A percentile compares a stretch with the other conserved stretches of the same genome.
Evolutionary conservation across 1,140 invertebrate genomes (phyloP).

Genomic region (Aplysia californica): DNA sequence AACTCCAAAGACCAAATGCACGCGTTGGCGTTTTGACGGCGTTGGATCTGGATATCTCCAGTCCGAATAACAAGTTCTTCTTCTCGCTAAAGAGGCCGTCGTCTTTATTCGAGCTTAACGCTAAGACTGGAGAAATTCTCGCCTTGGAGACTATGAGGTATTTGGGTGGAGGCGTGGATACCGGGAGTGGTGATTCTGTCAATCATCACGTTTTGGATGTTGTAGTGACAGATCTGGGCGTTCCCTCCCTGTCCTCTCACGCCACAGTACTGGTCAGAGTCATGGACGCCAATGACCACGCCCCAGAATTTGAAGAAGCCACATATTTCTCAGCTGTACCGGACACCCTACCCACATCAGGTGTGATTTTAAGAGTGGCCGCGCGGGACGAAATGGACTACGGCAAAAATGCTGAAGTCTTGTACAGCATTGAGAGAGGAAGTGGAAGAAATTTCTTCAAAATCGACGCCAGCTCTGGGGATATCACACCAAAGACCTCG

Average conservation of each 20-base stretch:
- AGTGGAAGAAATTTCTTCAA: constrained; percentile 53
- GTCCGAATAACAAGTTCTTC: constrained; percentile 92
- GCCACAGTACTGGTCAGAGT: constrained; percentile 53
- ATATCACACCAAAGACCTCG: constrained; percentile 78
- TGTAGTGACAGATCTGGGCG: constrained; percentile 93
- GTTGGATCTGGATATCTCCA: constrained; percentile 87
- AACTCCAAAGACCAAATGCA: constrained; percentile 79
- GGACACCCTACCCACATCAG: constrained; percentile 78
- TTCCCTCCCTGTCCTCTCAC: constrained; percentile 83
- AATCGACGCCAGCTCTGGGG: constrained; percentile 65
- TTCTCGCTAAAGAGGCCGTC: constrained; percentile 89
- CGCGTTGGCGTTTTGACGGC: constrained; percentile 85
- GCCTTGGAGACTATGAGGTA: constrained; percentile 86
- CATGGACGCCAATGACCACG: constrained; percentile 61
- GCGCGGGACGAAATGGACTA: constrained; percentile 70
- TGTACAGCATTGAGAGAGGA: constrained; percentile 46
- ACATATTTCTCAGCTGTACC: constrained; percentile 75
- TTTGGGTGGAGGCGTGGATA: constrained; percentile 78
- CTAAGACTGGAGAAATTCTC: constrained; percentile 88
- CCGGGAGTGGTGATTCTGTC: constrained; percentile 87
- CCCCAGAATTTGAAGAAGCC: constrained; percentile 58
- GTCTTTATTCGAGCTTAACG: constrained; percentile 90
- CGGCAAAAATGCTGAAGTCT: constrained; percentile 59
- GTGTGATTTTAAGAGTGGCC: constrained; percentile 74
- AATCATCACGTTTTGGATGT: constrained; percentile 88